phyloP scores from a whole-genome alignment of 2,797 vertebrate genomes.

The Oreonectes daqikongensis region DNA sequence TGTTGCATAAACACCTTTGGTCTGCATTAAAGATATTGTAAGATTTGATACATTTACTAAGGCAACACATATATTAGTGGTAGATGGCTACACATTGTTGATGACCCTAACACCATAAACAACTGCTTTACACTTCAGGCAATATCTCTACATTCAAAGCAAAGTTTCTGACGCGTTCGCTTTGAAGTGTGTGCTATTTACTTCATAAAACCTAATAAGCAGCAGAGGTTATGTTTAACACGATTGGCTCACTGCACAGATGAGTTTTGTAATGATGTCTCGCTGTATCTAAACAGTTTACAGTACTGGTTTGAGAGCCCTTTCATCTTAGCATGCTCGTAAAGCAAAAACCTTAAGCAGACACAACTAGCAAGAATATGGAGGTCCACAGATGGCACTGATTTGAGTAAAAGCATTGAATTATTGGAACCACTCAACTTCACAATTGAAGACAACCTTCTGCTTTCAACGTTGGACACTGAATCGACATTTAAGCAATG shows the following conservation, averaged over 20 bases:
- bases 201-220: conserved; percentile 57
- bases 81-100: not conserved
- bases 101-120: conserved; percentile 41
- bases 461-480: conserved; percentile 22
- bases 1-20: too few species aligned
- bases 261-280: conserved; percentile 44
- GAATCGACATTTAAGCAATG: conserved; percentile 13
- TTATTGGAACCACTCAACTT: conserved; percentile 44
- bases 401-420: conserved; percentile 47
- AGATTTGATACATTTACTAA: not conserved
- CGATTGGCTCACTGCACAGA: conserved; percentile 29
- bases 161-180: conserved; percentile 21
- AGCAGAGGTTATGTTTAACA: conserved; percentile 51
- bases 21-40: not conserved
- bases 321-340: conserved; percentile 59
- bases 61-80: not conserved
- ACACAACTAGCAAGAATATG: conserved; percentile 28
- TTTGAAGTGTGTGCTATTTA: conserved; percentile 56
- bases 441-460: conserved; percentile 32
- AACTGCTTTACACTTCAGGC: conserved; percentile 42
- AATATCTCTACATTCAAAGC: conserved; percentile 39
- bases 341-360: conserved; percentile 55
- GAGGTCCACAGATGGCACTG: conserved; percentile 53
- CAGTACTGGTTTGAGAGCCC: conserved; percentile 38
- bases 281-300: conserved; percentile 55